phyloP scores from a whole-genome alignment of 2,888 invertebrate species.

The Metellina segmentata region DNA sequence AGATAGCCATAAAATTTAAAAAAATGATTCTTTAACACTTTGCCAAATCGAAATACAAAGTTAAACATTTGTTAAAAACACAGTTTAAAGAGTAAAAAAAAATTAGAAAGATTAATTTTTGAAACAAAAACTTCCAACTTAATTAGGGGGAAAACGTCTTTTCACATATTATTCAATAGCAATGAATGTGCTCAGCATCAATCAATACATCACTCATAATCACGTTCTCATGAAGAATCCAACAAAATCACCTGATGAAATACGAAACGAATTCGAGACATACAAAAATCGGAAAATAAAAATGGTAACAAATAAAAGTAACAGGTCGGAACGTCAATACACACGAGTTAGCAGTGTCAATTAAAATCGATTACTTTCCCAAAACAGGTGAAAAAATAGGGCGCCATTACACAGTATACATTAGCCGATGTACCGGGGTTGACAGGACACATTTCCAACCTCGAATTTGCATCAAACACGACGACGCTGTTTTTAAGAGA shows the following conservation, averaged over 20 bases:
- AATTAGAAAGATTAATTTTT: too few relatives aligned
- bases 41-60: too few relatives aligned
- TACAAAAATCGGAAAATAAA: not conserved
- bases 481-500: not conserved
- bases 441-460: not conserved
- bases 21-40: too few relatives aligned
- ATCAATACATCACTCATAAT: not conserved
- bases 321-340: slow-evolving; percentile 21
- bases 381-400: slow-evolving; percentile 43
- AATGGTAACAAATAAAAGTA: not conserved
- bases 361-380: slow-evolving; percentile 52
- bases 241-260: not conserved
- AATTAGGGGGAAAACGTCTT: too few relatives aligned
- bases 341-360: not conserved
- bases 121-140: too few relatives aligned
- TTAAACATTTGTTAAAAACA: too few relatives aligned
- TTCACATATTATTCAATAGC: too few relatives aligned
- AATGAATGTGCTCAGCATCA: not conserved
- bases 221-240: not conserved
- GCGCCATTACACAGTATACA: slow-evolving; percentile 59
- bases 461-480: not conserved
- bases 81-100: too few relatives aligned
- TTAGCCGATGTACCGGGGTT: slow-evolving; percentile 24
- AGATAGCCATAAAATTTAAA: too few relatives aligned
- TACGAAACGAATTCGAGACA: not conserved